A percentile compares a stretch with the other conserved stretches of the same genome.
Conservation (phyloP, 2,113 vertebrate species). For the Sorex fumeus region DNA sequence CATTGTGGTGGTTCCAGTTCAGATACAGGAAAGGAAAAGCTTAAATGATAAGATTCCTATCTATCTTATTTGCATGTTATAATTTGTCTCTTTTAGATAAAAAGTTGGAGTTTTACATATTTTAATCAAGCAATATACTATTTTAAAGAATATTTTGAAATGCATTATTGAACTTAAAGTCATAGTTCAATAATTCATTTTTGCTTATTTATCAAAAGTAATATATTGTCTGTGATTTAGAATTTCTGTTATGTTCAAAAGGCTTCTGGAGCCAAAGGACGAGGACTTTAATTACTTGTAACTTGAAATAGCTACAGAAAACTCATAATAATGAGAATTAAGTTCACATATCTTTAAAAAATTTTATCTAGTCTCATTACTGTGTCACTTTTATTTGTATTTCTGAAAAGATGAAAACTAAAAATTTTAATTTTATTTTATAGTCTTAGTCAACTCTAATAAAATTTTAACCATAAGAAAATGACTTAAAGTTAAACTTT, state of each 20-base stretch:
- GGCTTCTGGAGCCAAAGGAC: neutral
- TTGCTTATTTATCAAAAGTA: neutral
- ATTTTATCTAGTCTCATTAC: neutral
- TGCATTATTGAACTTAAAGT: neutral
- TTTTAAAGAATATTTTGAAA: slow-evolving; percentile 11
- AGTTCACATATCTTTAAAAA: neutral
- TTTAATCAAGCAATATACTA: neutral
- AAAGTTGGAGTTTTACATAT: neutral
- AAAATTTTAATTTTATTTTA: slow-evolving; percentile 46
- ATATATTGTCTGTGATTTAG: neutral
- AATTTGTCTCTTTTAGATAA: neutral
- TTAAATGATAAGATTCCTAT: neutral
- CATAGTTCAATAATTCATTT: neutral
- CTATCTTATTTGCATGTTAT: neutral
- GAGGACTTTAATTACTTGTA: neutral
- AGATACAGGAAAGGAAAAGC: neutral
- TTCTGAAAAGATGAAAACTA: neutral
- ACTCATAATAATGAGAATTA: neutral
- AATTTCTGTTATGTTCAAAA: neutral
- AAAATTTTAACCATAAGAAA: neutral
- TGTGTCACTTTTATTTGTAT: neutral
- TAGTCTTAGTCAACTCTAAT: neutral
- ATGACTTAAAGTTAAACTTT: neutral
- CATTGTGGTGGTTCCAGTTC: neutral
- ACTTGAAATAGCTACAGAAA: neutral